phyloP scores from a whole-genome alignment of 2,797 vertebrate genomes.

The Pangasius larnaudii region DNA sequence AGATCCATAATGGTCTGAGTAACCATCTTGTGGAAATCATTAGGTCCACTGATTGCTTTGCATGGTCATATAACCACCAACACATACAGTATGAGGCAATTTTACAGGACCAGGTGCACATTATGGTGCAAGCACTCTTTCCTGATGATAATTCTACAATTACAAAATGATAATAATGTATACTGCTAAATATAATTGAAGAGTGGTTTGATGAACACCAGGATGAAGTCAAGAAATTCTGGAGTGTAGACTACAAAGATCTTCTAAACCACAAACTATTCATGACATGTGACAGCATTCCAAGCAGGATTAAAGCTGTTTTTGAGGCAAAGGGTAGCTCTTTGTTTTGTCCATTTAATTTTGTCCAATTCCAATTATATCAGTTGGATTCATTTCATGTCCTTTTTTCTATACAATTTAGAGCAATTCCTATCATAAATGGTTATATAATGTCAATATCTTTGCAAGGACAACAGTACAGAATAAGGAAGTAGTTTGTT shows the following conservation, averaged over 20 bases:
- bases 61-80: not conserved
- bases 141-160: not conserved
- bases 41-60: constrained; percentile 11
- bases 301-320: not conserved
- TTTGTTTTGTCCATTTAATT: not conserved
- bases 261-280: not conserved
- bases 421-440: not conserved
- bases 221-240: not conserved
- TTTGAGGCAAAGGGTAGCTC: not conserved
- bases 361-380: not conserved
- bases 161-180: not conserved
- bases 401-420: not conserved
- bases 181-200: not conserved
- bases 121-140: not conserved
- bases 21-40: constrained; percentile 1
- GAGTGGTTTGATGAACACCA: not conserved
- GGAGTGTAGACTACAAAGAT: not conserved
- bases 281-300: not conserved
- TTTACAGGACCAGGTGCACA: not conserved
- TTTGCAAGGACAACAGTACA: not conserved
- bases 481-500: not conserved
- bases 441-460: too few species aligned
- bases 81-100: not conserved
- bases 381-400: not conserved
- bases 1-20: not conserved